Percentiles rank a stretch among this genome's conserved stretches.
Evolutionary conservation across 2,797 vertebrate species (phyloP).

Genomic region (Varecia variegata): DNA sequence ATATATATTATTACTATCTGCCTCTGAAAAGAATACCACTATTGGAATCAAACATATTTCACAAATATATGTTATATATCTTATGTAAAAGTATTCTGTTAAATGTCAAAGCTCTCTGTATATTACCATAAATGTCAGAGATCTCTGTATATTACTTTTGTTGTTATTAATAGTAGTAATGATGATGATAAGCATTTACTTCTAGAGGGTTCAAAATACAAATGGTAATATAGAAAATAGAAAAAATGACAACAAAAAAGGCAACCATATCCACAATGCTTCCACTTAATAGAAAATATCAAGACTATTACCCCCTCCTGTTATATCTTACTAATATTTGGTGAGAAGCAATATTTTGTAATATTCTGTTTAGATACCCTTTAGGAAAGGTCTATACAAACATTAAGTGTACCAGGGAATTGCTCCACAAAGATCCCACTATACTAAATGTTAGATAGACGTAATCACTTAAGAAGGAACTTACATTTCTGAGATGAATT

Average conservation of each 20-base stretch:
- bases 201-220: conserved; percentile 16
- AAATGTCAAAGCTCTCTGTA: conserved; percentile 32
- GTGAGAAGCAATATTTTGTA: conserved; percentile 10
- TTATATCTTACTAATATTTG: background rate
- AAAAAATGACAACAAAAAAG: background rate
- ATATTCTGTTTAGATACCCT: background rate
- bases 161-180: background rate
- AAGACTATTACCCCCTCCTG: background rate
- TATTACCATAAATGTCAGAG: conserved; percentile 27
- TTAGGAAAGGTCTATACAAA: background rate
- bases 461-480: conserved; percentile 16
- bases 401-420: background rate
- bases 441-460: background rate
- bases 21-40: conserved; percentile 38
- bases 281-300: conserved; percentile 10
- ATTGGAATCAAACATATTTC: conserved; percentile 36
- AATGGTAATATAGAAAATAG: background rate
- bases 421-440: background rate
- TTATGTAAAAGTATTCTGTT: conserved; percentile 9
- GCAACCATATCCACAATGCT: background rate
- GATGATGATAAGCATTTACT: conserved; percentile 33
- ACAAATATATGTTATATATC: conserved; percentile 28
- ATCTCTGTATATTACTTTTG: background rate
- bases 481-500: background rate
- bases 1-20: background rate